A percentile compares a stretch with the other conserved stretches of the same genome.
These are phyloP conservation scores for Drosophila diplacantha DNA, from an alignment of 2,888 invertebrate species.

Conservation along the genomic window DNA sequence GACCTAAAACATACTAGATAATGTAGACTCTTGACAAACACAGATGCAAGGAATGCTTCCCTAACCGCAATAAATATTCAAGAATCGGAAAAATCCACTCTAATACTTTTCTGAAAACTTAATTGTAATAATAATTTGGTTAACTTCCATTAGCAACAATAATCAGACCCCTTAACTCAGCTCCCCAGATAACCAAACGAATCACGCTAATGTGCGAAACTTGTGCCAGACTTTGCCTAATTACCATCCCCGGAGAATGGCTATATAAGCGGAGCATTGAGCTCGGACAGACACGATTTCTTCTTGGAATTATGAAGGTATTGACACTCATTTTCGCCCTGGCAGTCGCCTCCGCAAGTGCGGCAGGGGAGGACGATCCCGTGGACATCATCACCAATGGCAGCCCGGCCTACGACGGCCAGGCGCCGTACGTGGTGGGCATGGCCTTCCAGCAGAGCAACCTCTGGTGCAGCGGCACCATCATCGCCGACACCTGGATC, in stretches of 20 bases:
- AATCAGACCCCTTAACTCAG: background rate
- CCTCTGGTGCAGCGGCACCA: slow-evolving; percentile 30
- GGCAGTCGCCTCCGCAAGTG: background rate
- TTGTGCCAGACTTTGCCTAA: slow-evolving; percentile 6
- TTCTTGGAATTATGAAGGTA: slow-evolving; percentile 11
- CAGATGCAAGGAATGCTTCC: no score
- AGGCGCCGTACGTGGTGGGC: slow-evolving; percentile 28
- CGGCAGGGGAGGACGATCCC: background rate
- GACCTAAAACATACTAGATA: background rate
- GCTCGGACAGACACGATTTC: background rate
- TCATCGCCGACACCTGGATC: slow-evolving; percentile 32
- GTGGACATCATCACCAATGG: slow-evolving; percentile 31
- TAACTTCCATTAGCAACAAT: background rate
- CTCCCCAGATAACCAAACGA: slow-evolving; percentile 10
- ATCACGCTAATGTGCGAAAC: slow-evolving; percentile 13
- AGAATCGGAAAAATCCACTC: background rate
- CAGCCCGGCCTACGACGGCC: slow-evolving; percentile 21
- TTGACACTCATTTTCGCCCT: slow-evolving; percentile 8
- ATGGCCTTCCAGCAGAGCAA: slow-evolving; percentile 22
- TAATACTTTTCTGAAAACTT: background rate
- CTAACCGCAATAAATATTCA: background rate
- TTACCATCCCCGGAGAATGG: slow-evolving; percentile 6
- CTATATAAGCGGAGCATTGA: slow-evolving; percentile 9
- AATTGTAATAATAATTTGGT: background rate
- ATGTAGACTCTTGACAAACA: background rate